Evolutionary conservation across 2,888 invertebrate genomes (phyloP).

Genomic region (Erebia aethiops): DNA sequence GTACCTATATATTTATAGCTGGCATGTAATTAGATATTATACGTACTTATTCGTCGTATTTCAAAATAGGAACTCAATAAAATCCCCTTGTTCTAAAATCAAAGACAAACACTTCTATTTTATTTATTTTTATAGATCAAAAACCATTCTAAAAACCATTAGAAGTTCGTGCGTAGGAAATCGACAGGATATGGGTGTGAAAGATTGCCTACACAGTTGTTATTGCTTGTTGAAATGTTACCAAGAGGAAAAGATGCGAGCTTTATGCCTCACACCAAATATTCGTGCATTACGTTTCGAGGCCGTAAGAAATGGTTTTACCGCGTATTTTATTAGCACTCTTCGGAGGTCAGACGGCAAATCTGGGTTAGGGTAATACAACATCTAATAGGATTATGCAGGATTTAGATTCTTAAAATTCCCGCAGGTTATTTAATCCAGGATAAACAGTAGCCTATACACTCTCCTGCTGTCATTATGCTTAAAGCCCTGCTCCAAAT

Average conservation of each 20-base stretch:
- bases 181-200: not conserved
- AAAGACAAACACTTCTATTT: no score
- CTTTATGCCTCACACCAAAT: constrained; percentile 17
- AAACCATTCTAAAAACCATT: not conserved
- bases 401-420: no score
- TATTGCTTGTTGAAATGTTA: constrained; percentile 11
- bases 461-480: no score
- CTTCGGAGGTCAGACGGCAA: constrained; percentile 7
- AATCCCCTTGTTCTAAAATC: not conserved
- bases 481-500: no score
- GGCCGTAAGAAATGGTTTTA: constrained; percentile 12
- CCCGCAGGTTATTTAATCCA: no score
- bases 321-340: constrained; percentile 13
- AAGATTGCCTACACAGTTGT: constrained; percentile 11
- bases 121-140: not conserved
- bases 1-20: no score
- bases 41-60: no score
- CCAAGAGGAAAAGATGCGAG: constrained; percentile 14
- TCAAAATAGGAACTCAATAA: no score
- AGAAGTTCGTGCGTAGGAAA: constrained; percentile 1
- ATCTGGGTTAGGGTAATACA: constrained; percentile 10
- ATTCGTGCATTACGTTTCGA: constrained; percentile 6
- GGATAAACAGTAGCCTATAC: no score
- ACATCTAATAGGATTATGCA: not conserved
- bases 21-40: no score